Evolutionary conservation across 2,113 vertebrate genomes (phyloP), one percentile per base, ranked within the genome.

Genomic region (Spermophilus dauricus): DNA sequence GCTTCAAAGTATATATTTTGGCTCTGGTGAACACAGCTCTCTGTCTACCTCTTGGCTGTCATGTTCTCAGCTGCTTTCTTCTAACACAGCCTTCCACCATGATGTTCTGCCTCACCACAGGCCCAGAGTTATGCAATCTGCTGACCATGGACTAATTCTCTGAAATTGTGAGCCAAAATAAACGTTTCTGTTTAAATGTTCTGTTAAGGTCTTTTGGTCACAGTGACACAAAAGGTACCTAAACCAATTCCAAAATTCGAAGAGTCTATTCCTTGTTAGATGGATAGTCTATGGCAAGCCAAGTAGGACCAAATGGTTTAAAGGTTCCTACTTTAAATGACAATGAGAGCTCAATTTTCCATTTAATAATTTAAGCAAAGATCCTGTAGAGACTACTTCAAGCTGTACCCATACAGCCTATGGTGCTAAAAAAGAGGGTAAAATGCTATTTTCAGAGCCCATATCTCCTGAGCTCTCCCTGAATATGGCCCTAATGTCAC

Each of bases 321-420:
- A 96, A 95, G 22, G 32, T 61, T 37, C 32, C 39, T 37, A 82
- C 69, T 88, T 93, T 37, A 82, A 84, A 61, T 82, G 72, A 81
- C 58, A 77, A 16, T 51, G 61, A 94, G 30, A 95, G 91, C 56
- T 83, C 72, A 73, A 85, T 82, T 92, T 96, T 95, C 53, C 91
- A 16, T 58, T 92, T 81, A 61, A 91, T 69, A 73, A 18, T 37
- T 45, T 45, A 45, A 73, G 30, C 34, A 94, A 90, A 92, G 34
- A 32, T 77, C n/a, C 24, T 53, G 1, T 42, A 22, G 48, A 58
- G 37, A 12, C 3, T 65, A 12, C 3, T 65, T 78, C 37, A 87
- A 84, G 37, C 6, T 81, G 5, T 58, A 16, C 10, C 5, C 48
- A 87, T 8, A 28, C 53, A 93, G 32, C 24, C 34, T 34, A 1